phyloP scores from a whole-genome alignment of 1,140 invertebrate genomes.

The Aphelenchoides fujianensis region DNA sequence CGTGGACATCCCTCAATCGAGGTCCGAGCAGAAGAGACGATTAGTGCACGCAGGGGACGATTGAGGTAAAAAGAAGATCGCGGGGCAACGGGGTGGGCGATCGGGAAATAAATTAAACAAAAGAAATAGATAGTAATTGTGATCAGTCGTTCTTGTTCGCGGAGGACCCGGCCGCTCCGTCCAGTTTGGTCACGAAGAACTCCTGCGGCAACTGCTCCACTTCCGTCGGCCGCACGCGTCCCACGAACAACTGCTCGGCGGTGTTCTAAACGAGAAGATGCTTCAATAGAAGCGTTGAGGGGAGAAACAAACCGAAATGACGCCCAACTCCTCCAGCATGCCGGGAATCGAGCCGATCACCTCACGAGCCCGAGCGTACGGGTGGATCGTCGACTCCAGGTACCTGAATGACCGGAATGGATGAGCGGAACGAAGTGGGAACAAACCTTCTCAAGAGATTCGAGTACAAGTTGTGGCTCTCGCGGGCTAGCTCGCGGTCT shows the following conservation, averaged over 20 bases:
- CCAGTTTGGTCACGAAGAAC: conserved; percentile 1
- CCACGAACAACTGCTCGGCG: conserved; percentile 3
- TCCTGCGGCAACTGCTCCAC: background rate
- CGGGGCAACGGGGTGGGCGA: background rate
- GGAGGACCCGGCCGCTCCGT: background rate
- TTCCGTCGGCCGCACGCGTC: background rate
- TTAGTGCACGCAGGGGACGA: background rate
- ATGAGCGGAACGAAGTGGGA: background rate
- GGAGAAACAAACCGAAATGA: background rate
- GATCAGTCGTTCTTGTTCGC: too few relatives aligned
- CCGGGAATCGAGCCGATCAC: background rate
- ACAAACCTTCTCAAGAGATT: conserved; percentile 46
- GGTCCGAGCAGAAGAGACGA: background rate
- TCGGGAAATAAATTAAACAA: too few relatives aligned
- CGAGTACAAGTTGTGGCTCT: conserved; percentile 38
- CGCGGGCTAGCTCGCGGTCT: conserved; percentile 35
- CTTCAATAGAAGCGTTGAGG: background rate
- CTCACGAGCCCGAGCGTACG: background rate
- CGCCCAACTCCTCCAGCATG: background rate
- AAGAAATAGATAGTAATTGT: too few relatives aligned
- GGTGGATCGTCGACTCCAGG: background rate
- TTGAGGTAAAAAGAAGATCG: background rate
- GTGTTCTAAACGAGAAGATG: background rate
- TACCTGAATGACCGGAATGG: background rate
- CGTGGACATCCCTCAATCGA: background rate